phyloP scores from a whole-genome alignment of 2,113 vertebrate genomes.

The Zosterops japonicus region DNA sequence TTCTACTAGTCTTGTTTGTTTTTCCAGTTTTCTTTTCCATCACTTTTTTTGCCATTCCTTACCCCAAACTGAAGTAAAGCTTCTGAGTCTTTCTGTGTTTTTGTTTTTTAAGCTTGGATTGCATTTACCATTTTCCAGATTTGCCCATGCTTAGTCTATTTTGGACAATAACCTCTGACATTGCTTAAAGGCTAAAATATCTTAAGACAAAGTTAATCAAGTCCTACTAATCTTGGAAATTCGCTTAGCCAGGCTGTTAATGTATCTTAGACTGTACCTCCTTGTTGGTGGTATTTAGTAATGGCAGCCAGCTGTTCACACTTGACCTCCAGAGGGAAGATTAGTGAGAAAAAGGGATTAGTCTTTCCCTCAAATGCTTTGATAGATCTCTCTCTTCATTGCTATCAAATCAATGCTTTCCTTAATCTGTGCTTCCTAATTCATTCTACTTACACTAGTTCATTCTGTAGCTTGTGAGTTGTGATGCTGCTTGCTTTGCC shows the following conservation, averaged over 20 bases:
- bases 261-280: background rate
- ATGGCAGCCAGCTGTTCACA: constrained; percentile 53
- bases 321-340: background rate
- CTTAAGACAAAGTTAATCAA: constrained; percentile 20
- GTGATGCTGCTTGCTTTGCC: background rate
- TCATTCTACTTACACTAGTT: background rate
- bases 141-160: background rate
- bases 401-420: background rate
- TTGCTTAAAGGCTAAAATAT: constrained; percentile 39
- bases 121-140: constrained; percentile 7
- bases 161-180: constrained; percentile 47
- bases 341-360: background rate
- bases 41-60: background rate
- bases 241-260: constrained; percentile 13
- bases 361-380: background rate
- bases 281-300: constrained; percentile 26
- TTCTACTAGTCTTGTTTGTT: background rate
- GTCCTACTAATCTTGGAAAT: constrained; percentile 29
- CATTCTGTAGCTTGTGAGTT: background rate
- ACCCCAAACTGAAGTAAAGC: background rate
- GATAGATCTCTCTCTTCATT: background rate
- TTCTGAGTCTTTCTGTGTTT: background rate
- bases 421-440: background rate
- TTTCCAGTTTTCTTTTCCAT: background rate
- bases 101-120: constrained; percentile 20